Percentiles rank a stretch among this genome's conserved stretches.
Evolutionary conservation across 2,113 vertebrate species (phyloP).

Genomic region (Riparia riparia): DNA sequence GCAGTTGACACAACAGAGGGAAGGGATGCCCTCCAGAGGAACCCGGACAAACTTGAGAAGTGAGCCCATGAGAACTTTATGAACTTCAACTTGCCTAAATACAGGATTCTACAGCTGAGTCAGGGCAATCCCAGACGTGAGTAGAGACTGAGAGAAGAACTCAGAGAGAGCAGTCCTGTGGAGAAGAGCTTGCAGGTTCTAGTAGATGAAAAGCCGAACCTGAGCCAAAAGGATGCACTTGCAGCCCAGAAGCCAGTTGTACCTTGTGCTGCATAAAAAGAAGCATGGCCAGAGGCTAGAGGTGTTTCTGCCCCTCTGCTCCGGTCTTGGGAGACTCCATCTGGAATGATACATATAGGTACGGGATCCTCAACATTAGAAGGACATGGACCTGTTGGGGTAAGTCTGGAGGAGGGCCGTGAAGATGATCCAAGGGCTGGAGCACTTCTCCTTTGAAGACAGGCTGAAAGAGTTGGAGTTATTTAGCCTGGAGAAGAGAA

Average conservation of each 20-base stretch:
- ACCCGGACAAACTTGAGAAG: neutral
- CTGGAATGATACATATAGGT: neutral
- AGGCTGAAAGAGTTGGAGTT: neutral
- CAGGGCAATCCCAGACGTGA: neutral
- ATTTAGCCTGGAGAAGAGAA: neutral
- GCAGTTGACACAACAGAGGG: neutral
- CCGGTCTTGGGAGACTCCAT: neutral
- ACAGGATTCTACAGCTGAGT: neutral
- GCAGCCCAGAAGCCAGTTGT: neutral
- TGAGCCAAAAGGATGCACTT: neutral
- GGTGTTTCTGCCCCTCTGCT: neutral
- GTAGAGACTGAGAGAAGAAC: neutral
- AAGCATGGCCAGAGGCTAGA: rapidly evolving
- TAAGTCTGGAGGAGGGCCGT: neutral
- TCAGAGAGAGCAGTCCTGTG: neutral
- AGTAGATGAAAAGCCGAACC: neutral
- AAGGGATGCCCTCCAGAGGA: neutral
- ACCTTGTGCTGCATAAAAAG: neutral
- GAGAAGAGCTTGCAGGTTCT: neutral
- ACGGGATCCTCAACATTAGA: neutral
- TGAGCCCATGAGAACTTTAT: neutral
- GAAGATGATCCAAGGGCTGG: neutral
- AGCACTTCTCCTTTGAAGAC: neutral
- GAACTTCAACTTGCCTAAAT: neutral
- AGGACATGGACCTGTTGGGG: neutral